phyloP scores from a whole-genome alignment of 2,113 vertebrate genomes.

The Chelonoidis abingdonii region DNA sequence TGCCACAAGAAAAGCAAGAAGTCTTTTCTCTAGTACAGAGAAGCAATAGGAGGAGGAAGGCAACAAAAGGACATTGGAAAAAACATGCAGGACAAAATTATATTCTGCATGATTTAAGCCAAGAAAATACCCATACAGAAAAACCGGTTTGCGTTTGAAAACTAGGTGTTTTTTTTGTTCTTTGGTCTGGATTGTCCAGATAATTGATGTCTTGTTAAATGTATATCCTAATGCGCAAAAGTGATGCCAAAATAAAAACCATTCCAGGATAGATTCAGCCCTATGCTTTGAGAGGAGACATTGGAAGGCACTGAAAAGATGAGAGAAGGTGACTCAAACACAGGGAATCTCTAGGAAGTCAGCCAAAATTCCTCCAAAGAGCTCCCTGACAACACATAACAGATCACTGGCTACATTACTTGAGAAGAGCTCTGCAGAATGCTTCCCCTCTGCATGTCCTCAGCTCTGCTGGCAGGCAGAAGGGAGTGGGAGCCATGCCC shows the following conservation, averaged over 20 bases:
- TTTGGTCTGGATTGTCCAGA: neutral
- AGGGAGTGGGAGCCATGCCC: neutral
- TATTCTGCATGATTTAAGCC: accelerated
- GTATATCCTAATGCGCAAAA: neutral
- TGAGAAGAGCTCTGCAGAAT: neutral
- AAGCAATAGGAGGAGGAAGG: neutral
- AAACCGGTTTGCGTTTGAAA: neutral
- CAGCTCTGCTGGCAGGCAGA: too few relatives aligned
- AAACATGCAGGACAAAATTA: accelerated
- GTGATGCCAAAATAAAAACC: neutral
- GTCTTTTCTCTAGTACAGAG: neutral
- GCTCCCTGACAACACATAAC: neutral
- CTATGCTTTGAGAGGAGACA: neutral
- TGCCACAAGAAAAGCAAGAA: slow-evolving; percentile 13
- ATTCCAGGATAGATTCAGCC: accelerated
- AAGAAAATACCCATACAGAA: neutral
- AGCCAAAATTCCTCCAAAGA: neutral
- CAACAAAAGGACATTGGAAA: neutral
- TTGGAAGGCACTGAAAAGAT: neutral
- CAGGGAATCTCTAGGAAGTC: neutral
- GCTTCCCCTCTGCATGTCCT: too few relatives aligned
- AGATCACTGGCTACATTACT: neutral
- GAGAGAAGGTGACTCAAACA: neutral
- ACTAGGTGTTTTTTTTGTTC: too few relatives aligned
- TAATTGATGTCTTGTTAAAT: neutral